Evolutionary conservation across 2,113 vertebrate genomes (phyloP), one percentile per base, ranked within the genome.

Genomic region (Gallinago media): DNA sequence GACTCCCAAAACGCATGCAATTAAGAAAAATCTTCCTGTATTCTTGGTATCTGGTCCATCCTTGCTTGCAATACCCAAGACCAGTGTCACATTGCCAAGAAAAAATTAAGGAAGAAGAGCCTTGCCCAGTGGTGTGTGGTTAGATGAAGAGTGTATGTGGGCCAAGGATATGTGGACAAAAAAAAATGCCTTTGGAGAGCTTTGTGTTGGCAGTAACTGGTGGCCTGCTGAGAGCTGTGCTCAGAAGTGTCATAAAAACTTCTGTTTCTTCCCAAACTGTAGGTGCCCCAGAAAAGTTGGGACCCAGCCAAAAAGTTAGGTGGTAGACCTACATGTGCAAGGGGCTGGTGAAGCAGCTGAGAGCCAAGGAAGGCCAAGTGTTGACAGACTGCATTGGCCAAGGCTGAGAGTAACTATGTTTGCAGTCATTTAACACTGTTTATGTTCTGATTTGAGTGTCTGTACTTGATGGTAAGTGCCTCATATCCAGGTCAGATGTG

Each of bases 311-410:
- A 59, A 88, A 81, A 50, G 22, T 54, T 22, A 72, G 56, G 18
- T 10, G 0, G 0, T 16, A 34, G 29, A 68, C 26, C 44, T 42
- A 54, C 31, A n/a, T 0, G 3, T 36, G 40, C 29, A 36, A 88
- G 70, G 68, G 1, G 2, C 49, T 76, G 62, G 15, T 70, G 47
- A 82, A 34, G 44, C 40, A 50, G 61, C 47, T 5, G 9, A 85
- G 58, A 80, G 27, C 54, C 34, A 68, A 73, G 40, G 49, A 73
- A 87, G 42, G 47, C 27, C n/a, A 55, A 67, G 34, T 12, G 56
- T 55, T 93, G 74, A 78, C 70, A 81, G 32, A 67, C 47, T 78
- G 21, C 7, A 3, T 32, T 88, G 50, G 73, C 42, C 34, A 59
- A 7, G 1, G 26, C 42, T 78, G 36, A 93, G 15, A 77, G 14